Evolutionary conservation across 2,113 vertebrate genomes (phyloP).

Genomic region (Microcebus griseorufus): DNA sequence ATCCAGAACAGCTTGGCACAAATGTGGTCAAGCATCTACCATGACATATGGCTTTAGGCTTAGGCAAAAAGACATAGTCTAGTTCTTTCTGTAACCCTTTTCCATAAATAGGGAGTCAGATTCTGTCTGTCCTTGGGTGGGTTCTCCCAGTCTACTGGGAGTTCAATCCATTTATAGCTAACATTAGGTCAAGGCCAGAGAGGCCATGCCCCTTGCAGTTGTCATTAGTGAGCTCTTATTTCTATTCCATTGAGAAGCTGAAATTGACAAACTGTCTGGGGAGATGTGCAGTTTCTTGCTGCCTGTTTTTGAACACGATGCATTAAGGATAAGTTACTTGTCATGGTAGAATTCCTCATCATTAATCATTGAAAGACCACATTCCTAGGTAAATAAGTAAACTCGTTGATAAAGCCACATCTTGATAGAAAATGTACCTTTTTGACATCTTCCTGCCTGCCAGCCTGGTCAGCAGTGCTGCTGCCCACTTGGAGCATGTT

Average conservation of each 20-base stretch:
- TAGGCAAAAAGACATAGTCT: neutral
- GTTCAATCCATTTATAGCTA: conserved; percentile 50
- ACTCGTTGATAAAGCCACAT: neutral
- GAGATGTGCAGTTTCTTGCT: neutral
- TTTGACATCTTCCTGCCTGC: conserved; percentile 13
- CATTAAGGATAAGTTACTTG: neutral
- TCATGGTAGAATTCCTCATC: neutral
- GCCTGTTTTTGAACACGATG: neutral
- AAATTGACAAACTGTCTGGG: conserved; percentile 45
- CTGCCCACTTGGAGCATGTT: neutral
- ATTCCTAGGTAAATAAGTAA: conserved; percentile 41
- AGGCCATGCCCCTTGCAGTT: neutral
- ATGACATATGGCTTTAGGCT: neutral
- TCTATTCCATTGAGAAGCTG: conserved; percentile 55
- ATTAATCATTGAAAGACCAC: neutral
- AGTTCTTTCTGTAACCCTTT: neutral
- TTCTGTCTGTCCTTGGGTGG: neutral
- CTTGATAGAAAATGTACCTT: neutral
- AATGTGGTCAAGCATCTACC: neutral
- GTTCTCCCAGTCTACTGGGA: neutral
- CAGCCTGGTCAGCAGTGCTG: neutral
- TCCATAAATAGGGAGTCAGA: neutral
- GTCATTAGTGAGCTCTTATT: conserved; percentile 64
- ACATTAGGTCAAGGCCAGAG: conserved; percentile 49
- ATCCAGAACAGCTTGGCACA: neutral